Base-by-base conservation (phyloP, 2,113 vertebrate species). In the Phaethon lepturus region DNA sequence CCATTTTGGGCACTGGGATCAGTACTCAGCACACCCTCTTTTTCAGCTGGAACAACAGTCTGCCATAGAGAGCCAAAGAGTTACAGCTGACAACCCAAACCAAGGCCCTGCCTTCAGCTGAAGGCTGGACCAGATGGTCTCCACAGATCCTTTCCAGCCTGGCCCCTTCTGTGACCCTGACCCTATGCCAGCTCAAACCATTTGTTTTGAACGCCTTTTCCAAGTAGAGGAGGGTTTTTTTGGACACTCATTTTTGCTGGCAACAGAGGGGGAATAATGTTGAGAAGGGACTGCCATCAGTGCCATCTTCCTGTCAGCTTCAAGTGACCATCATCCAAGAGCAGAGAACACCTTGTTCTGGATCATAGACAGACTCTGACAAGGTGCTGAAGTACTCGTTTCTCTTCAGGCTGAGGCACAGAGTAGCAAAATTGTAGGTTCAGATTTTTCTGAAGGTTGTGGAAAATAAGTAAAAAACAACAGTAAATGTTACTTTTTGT, bases 1-100 rank as follows among this genome's bases (percentile, higher is more conserved):
- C 66, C 0, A 0, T 60, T 79, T 11, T 67, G n/a, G 55, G 40
- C 47, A 11, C 31, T 2, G 13, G 12, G 17, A 29, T 10, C 2
- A 0, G n/a, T 5, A 53, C 17, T 18, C 22, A 45, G n/a, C 47
- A 59, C 56, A 13, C 7, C 4, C 12, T 13, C 12, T 38, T 63
- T 17, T 33, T 42, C 71, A 71, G 71, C 58, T n/a, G 58, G 26
- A 56, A 38, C 53, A 31, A 25, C 42, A 24, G 25, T 1, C 60
- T 53, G 50, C 38, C 52, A 24, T 31, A 45, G 75, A 55, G 15
- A 26, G n/a, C 28, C 47, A 17, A 4, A 15, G 42, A 47, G 53
- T 17, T 42, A 18, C 16, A 60, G 60, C 33, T 1, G 11, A 38
- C 7, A 24, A 29, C 63, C 24, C 42, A n/a, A 63, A 20, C 17